Conservation (phyloP, 1,140 invertebrate genomes). For the Drosophila ananassae region DNA sequence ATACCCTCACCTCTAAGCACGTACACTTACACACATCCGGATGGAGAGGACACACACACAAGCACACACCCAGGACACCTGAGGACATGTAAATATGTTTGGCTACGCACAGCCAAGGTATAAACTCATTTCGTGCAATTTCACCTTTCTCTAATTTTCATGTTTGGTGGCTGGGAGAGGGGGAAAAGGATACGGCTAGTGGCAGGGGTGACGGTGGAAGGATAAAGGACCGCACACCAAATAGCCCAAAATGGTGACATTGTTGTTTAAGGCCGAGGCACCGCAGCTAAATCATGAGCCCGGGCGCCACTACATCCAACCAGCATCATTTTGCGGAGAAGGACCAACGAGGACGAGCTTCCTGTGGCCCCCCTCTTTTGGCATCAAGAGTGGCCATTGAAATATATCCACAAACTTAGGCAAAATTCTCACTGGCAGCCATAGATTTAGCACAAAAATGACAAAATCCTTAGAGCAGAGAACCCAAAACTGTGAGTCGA, state of each 20-base stretch:
- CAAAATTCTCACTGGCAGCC: conserved; percentile 51
- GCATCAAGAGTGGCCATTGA: conserved; percentile 48
- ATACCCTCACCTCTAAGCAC: conserved; percentile 12
- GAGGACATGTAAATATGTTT: conserved; percentile 62
- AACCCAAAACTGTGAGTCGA: neutral
- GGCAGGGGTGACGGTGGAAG: neutral
- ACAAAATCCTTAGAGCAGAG: conserved; percentile 24
- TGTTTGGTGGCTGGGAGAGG: conserved; percentile 45
- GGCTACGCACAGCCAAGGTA: conserved; percentile 50
- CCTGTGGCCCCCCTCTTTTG: neutral
- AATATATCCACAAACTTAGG: conserved; percentile 56
- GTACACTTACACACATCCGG: conserved; percentile 6
- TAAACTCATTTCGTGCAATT: conserved; percentile 72
- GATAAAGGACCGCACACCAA: conserved; percentile 14
- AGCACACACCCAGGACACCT: conserved; percentile 21
- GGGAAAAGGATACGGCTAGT: conserved; percentile 9
- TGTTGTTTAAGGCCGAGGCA: conserved; percentile 47
- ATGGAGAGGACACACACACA: conserved; percentile 2
- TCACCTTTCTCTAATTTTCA: conserved; percentile 74
- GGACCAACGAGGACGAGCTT: conserved; percentile 8
- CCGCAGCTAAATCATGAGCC: conserved; percentile 56
- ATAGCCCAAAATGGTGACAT: conserved; percentile 62
- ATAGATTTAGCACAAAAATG: conserved; percentile 46
- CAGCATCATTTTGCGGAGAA: conserved; percentile 25
- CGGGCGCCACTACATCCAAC: conserved; percentile 3